Evolutionary conservation across 2,888 invertebrate species (phyloP), one percentile per base, ranked within the genome.

Genomic region (Thecophora atra): DNA sequence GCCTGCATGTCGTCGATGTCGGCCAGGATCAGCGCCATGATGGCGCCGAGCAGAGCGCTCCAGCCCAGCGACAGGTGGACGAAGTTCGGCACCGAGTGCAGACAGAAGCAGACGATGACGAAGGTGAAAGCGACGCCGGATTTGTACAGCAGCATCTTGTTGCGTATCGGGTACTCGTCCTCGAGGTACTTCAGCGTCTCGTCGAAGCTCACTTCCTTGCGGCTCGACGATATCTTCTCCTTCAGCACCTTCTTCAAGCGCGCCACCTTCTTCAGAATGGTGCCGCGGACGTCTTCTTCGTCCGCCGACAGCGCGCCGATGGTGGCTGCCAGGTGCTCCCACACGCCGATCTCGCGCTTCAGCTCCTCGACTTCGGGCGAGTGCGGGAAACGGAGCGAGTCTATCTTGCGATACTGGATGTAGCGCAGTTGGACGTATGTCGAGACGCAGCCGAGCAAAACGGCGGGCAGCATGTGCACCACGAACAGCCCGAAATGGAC

Each of bases 21-120:
- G 0, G 94, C 91, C 64, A 96, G 82, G 0, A 96, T 89, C 2
- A 97, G 88, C 5, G 97, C 87, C 30, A 95, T 85, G 3, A 96
- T 82, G 0, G 94, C 94, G 0, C 96, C 96, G 4, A 96, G 86
- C 0, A 97, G 85, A 0, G 96, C 94, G 0, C 94, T 93, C 94
- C 95, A 95, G 3, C 95, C 95, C 15, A 96, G 86, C 0, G 94
- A 93, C 1, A 95, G 87, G 3, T 89, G 87, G 75, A 88, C 90
- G 75, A 96, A 82, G 73, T 90, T 88, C 0, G 93, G 93, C 44
- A 95, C 87, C 0, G 94, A 93, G 81, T 96, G 94, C 3, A 96
- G 83, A 81, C 94, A 94, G 85, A 97, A 96, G 0, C 94, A 88
- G 0, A 89, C 78, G 21, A 96, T 91, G 0, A 95, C 94, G 72